phyloP scores from a whole-genome alignment of 2,888 invertebrate genomes.

The Mylabris sibirica region DNA sequence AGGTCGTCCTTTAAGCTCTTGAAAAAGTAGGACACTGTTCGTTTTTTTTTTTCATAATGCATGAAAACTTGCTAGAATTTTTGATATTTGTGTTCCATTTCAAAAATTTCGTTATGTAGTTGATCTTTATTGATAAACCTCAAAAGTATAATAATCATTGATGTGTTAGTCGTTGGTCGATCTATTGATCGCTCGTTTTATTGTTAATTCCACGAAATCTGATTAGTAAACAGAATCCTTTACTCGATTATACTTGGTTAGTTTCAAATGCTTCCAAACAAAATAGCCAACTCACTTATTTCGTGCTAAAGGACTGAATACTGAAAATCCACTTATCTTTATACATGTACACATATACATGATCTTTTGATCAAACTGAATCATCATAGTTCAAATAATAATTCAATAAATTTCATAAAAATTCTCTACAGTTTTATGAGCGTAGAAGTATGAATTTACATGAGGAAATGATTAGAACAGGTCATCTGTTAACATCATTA shows the following conservation, averaged over 20 bases:
- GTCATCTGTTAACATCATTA: neutral
- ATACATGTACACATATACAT: neutral
- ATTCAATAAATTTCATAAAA: neutral
- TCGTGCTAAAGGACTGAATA: neutral
- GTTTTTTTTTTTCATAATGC: conserved; percentile 5
- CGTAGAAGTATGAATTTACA: neutral
- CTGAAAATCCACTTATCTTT: neutral
- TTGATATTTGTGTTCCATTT: neutral
- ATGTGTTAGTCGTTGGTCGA: neutral
- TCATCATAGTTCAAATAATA: neutral
- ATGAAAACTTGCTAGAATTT: neutral
- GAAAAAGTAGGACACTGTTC: neutral
- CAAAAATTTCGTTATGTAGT: neutral
- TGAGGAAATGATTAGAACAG: neutral
- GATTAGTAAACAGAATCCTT: conserved; percentile 11
- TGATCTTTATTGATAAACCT: neutral
- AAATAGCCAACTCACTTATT: neutral
- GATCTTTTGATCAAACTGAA: neutral
- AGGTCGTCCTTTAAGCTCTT: conserved; percentile 1
- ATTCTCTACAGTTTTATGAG: neutral
- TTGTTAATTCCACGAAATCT: conserved; percentile 8
- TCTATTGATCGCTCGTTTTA: no score
- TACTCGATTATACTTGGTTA: neutral
- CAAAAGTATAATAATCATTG: neutral
- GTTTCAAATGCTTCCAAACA: neutral